Conservation (phyloP, 2,113 vertebrate genomes). For the Grammomys surdaster region DNA sequence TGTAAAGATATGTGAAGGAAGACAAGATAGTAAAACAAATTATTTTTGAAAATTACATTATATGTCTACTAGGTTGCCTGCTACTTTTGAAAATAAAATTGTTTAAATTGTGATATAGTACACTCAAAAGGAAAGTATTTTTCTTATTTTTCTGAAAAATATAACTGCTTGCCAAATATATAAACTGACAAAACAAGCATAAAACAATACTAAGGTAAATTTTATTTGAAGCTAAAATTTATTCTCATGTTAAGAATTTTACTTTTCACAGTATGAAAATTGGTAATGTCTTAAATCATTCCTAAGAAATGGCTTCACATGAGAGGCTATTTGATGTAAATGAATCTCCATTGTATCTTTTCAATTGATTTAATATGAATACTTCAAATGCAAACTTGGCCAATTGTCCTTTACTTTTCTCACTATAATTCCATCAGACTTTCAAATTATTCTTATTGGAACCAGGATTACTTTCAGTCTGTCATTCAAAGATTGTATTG, state of each 20-base stretch:
- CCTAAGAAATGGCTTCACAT: neutral
- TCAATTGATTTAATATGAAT: neutral
- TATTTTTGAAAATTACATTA: neutral
- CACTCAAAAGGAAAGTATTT: neutral
- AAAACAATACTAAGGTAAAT: neutral
- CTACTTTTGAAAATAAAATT: neutral
- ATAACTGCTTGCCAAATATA: neutral
- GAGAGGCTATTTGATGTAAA: neutral
- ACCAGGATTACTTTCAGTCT: neutral
- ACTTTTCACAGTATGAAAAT: neutral
- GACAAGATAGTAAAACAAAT: neutral
- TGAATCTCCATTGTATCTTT: neutral
- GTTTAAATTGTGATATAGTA: neutral
- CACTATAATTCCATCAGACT: conserved; percentile 9
- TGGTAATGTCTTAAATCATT: neutral
- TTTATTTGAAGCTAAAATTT: neutral
- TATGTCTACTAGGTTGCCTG: neutral
- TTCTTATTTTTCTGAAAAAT: neutral
- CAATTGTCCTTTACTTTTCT: conserved; percentile 8
- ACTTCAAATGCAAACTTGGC: conserved; percentile 1
- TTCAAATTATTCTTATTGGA: conserved; percentile 60
- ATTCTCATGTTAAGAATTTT: neutral
- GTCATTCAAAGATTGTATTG: conserved; percentile 41
- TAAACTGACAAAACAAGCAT: neutral
- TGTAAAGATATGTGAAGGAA: neutral